A percentile compares a stretch with the other conserved stretches of the same genome.
These are phyloP conservation scores for Callithrix jacchus DNA, from an alignment of 2,113 vertebrate genomes.

Conservation along the genomic window DNA sequence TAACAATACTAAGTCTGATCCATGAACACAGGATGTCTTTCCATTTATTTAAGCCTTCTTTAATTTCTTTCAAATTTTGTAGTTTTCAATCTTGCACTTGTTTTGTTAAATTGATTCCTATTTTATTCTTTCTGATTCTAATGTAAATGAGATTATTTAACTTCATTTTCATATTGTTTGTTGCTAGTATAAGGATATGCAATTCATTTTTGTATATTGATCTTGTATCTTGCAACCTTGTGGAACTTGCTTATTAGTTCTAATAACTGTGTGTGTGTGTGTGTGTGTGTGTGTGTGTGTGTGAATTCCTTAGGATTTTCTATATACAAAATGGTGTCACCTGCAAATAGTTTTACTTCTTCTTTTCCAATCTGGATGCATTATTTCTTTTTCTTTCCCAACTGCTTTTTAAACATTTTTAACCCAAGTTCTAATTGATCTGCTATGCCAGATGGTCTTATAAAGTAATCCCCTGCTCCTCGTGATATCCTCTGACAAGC, in stretches of 20 bases:
- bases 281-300: background rate
- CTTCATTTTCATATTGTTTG: background rate
- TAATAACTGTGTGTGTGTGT: background rate
- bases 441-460: background rate
- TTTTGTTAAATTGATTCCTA: background rate
- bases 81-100: background rate
- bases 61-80: background rate
- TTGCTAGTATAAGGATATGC: background rate
- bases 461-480: background rate
- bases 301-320: background rate
- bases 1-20: background rate
- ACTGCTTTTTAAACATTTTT: background rate
- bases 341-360: background rate
- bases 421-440: background rate
- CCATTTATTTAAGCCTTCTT: background rate
- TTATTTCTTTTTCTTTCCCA: constrained; percentile 1
- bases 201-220: background rate
- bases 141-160: background rate
- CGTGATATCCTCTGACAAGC: background rate
- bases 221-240: background rate
- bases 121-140: background rate
- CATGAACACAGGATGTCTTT: background rate
- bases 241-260: background rate
- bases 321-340: background rate
- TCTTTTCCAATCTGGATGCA: background rate